Base-by-base conservation (phyloP, 2,113 vertebrate species). In the Percina caprodes region DNA sequence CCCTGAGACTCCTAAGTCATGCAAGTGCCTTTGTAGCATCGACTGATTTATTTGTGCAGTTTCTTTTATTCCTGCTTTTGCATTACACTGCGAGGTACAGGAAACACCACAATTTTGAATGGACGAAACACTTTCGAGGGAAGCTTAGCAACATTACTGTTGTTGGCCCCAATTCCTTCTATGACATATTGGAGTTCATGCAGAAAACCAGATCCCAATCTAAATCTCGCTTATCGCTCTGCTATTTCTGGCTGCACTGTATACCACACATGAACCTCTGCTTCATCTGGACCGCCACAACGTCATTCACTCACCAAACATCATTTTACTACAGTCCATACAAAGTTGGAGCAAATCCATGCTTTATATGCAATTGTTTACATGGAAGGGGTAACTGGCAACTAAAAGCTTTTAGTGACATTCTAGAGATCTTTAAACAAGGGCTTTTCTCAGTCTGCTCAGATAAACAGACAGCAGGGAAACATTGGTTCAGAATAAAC, bases 121-220 rank as follows among this genome's bases (percentile, higher is more conserved):
- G 72, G 69, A 70, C 68, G 60, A 74, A 87, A 30, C 30, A 18
- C 74, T 61, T 56, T 10, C 0, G 23, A 26, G 69, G 69, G 70
- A 65, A 8, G 52, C 68, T 80, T 66, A 56, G n/a, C 63, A 71
- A 75, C 69, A 48, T 76, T 62, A 42, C 55, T 69, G 69, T 60
- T 80, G 55, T 42, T 84, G 77, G 79, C 83, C 63, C 73, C 74
- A 74, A 81, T 84, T 61, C 58, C 58, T 23, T 58, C 62, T 7
- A 7, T 80, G 59, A 79, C 78, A 88, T 81, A 60, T 90, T 73
- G 46, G 51, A 84, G n/a, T 73, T 82, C 51, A 66, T 79, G 85
- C 86, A 85, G 90, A 76, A 76, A 10, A 71, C 80, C 26, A 83
- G 86, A 92, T 90, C 61, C 49, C 21, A 79, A 88, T 84, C 82